A percentile compares a stretch with the other conserved stretches of the same genome.
phyloP scores from a whole-genome alignment of 2,888 invertebrate genomes.

The Leptothorax acervorum region DNA sequence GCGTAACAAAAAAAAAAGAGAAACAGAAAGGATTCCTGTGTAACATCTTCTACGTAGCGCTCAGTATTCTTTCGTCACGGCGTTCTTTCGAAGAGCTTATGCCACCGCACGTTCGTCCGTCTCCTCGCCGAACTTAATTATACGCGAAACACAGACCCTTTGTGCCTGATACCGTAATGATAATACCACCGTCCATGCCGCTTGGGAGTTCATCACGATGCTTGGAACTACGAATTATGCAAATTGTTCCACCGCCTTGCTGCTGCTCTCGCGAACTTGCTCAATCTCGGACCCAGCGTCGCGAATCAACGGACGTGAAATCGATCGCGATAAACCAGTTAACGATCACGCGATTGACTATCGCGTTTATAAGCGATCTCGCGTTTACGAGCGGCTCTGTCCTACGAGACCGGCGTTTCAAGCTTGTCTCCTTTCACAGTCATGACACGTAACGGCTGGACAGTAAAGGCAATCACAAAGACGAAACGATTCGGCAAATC shows the following conservation, averaged over 20 bases:
- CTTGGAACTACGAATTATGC: conserved; percentile 61
- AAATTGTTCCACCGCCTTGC: conserved; percentile 31
- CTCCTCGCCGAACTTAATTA: conserved; percentile 31
- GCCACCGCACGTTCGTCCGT: neutral
- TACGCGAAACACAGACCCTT: conserved; percentile 16
- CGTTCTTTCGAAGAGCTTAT: neutral
- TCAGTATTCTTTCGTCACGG: neutral
- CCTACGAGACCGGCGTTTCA: conserved; percentile 37
- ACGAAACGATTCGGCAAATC: conserved; percentile 9
- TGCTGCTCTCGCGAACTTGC: conserved; percentile 37
- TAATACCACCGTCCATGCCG: conserved; percentile 8
- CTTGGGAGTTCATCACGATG: conserved; percentile 27
- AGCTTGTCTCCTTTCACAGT: conserved; percentile 22
- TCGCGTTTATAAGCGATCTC: conserved; percentile 44
- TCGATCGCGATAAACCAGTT: conserved; percentile 68
- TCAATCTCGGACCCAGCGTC: conserved; percentile 47
- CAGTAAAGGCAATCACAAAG: conserved; percentile 28
- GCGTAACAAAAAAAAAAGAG: neutral
- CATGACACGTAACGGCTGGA: conserved; percentile 1
- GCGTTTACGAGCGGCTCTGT: conserved; percentile 54
- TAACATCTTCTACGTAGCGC: neutral
- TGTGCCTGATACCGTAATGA: conserved; percentile 42
- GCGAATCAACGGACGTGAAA: conserved; percentile 50
- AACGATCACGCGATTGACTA: conserved; percentile 62
- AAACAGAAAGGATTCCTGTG: neutral